phyloP scores from a whole-genome alignment of 2,113 vertebrate species.

The Triplophysa tibetana region DNA sequence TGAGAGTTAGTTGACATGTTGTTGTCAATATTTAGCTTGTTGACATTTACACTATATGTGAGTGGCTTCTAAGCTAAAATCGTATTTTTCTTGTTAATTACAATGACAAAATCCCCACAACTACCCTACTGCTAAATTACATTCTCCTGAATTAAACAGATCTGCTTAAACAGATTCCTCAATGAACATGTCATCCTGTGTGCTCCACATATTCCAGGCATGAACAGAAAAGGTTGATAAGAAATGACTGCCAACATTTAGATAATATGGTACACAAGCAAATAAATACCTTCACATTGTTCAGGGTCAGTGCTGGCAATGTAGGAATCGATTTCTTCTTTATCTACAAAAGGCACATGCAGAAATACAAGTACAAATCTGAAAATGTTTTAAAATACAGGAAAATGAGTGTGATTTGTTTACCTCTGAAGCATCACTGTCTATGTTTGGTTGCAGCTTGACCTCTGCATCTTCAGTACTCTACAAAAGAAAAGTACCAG shows the following conservation, averaged over 20 bases:
- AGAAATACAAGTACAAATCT: not conserved
- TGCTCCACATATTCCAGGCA: conserved; percentile 35
- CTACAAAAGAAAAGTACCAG: not conserved
- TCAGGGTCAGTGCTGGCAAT: not conserved
- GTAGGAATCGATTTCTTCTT: conserved; percentile 49
- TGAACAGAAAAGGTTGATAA: no score
- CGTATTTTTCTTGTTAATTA: no score
- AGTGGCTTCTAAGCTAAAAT: no score
- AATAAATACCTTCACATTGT: conserved; percentile 49
- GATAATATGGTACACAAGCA: not conserved
- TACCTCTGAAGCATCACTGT: not conserved
- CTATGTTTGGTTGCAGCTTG: no score
- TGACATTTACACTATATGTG: no score
- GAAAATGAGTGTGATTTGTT: not conserved
- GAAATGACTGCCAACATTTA: not conserved
- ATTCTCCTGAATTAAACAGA: conserved; percentile 51
- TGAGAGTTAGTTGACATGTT: no score
- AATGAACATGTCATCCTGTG: not conserved
- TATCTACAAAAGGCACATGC: not conserved
- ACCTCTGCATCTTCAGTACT: not conserved
- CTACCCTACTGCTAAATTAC: not conserved
- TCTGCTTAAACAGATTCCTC: conserved; percentile 51
- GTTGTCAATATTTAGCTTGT: no score
- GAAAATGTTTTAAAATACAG: not conserved
- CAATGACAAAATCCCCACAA: not conserved